Percentiles rank a stretch among this genome's conserved stretches.
Conservation (phyloP, 2,888 invertebrate species). For the Drosophila nigricruria region DNA sequence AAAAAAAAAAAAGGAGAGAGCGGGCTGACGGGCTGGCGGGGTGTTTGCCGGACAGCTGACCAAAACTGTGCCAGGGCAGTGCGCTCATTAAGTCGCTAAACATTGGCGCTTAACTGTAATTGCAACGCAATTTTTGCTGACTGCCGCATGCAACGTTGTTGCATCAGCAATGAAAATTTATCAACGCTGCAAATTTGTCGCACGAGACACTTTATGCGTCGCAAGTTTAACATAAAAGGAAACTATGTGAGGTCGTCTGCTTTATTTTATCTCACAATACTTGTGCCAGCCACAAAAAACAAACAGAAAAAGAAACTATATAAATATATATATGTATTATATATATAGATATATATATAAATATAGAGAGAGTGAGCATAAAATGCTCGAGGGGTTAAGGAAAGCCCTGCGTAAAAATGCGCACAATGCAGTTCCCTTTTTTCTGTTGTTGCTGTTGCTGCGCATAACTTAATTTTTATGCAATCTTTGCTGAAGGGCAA, state of each 20-base stretch:
- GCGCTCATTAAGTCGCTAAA: conserved; percentile 65
- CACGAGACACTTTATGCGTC: conserved; percentile 78
- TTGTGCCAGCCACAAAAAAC: conserved; percentile 69
- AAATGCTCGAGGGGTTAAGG: conserved; percentile 10
- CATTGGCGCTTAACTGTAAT: conserved; percentile 53
- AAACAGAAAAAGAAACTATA: not conserved
- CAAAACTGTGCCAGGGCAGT: conserved; percentile 76
- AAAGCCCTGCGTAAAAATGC: conserved; percentile 34
- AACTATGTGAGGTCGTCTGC: conserved; percentile 78
- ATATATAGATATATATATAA: not conserved
- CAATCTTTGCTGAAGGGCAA: conserved; percentile 51
- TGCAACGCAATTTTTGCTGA: conserved; percentile 76
- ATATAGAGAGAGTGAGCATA: not conserved
- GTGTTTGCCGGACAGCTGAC: conserved; percentile 44
- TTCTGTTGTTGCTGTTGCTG: conserved; percentile 15
- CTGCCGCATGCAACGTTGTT: conserved; percentile 75
- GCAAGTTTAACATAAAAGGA: conserved; percentile 69
- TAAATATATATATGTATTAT: not conserved
- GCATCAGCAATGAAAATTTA: conserved; percentile 70
- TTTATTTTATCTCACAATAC: conserved; percentile 61
- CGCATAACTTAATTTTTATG: conserved; percentile 64
- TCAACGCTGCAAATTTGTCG: conserved; percentile 63
- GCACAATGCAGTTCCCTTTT: conserved; percentile 42
- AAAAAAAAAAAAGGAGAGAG: not conserved
- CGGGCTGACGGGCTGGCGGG: not conserved